Conservation (phyloP, 2,797 vertebrate species). For the Sus cebifrons region DNA sequence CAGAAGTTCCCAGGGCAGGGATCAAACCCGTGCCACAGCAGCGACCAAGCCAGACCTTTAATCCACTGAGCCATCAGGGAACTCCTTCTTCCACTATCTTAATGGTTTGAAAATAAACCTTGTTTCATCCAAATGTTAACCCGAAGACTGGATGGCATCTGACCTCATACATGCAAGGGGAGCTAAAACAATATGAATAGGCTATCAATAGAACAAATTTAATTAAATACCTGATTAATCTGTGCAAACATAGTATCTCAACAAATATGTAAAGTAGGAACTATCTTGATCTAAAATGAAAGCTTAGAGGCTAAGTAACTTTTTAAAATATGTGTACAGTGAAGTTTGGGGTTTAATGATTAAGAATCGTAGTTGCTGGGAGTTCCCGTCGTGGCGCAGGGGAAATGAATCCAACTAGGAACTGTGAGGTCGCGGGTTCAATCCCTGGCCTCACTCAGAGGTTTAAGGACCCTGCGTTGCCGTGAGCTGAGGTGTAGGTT, state of each 20-base stretch:
- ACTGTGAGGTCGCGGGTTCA: too few species aligned
- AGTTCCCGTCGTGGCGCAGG: too few species aligned
- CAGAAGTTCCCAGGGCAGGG: too few species aligned
- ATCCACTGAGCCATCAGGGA: too few species aligned
- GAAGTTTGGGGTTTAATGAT: background rate
- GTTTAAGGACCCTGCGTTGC: too few species aligned
- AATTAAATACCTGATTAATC: background rate
- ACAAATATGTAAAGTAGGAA: background rate
- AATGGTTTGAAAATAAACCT: slow-evolving; percentile 45
- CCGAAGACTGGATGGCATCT: background rate
- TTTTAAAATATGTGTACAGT: slow-evolving; percentile 1
- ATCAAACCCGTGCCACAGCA: too few species aligned
- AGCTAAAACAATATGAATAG: background rate
- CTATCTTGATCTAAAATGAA: slow-evolving; percentile 46
- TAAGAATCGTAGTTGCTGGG: background rate
- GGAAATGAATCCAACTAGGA: too few species aligned
- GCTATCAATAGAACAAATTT: background rate
- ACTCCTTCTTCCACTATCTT: background rate
- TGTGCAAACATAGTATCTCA: background rate
- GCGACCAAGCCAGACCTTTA: too few species aligned
- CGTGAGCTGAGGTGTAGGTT: too few species aligned
- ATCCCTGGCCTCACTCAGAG: too few species aligned
- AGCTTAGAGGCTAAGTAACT: background rate
- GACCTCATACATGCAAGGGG: background rate
- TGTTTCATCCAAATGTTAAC: slow-evolving; percentile 14